These are phyloP conservation scores for Pampus argenteus DNA, from an alignment of 2,797 vertebrate species.

Conservation along the genomic window DNA sequence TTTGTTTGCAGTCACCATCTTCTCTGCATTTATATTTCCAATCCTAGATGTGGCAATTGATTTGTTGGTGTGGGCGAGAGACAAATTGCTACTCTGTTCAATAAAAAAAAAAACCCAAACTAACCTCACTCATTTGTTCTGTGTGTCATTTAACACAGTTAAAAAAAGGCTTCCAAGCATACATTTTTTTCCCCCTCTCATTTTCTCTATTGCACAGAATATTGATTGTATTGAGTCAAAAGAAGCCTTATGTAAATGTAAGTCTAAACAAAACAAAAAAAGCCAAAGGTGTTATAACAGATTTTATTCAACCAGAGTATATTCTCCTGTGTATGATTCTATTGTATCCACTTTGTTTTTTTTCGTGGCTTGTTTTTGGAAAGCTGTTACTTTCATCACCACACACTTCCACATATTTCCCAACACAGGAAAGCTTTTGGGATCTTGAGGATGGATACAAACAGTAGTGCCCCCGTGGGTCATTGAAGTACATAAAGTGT, in stretches of 20 bases:
- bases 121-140: slow-evolving; percentile 30
- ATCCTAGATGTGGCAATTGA: slow-evolving; percentile 54
- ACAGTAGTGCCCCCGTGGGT: slow-evolving; percentile 25
- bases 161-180: slow-evolving; percentile 17
- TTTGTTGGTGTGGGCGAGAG: slow-evolving; percentile 59
- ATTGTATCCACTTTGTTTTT: slow-evolving; percentile 37
- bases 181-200: not conserved
- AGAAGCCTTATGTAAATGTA: slow-evolving; percentile 33
- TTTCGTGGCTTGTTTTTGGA: slow-evolving; percentile 7
- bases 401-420: not conserved
- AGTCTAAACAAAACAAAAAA: slow-evolving; percentile 36
- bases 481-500: slow-evolving; percentile 9
- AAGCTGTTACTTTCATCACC: slow-evolving; percentile 18
- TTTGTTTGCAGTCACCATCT: slow-evolving; percentile 36
- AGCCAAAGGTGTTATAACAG: slow-evolving; percentile 44
- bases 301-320: slow-evolving; percentile 9
- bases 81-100: slow-evolving; percentile 53
- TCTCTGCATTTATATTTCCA: slow-evolving; percentile 50
- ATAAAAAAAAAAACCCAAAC: slow-evolving; percentile 54
- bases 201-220: slow-evolving; percentile 9
- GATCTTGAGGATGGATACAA: slow-evolving; percentile 47
- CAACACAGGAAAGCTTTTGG: slow-evolving; percentile 16
- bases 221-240: slow-evolving; percentile 28
- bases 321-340: slow-evolving; percentile 18
- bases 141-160: slow-evolving; percentile 43